Evolutionary conservation across 2,888 invertebrate species (phyloP), one percentile per base, ranked within the genome.

Genomic region (Chrysomela aeneicollis): DNA sequence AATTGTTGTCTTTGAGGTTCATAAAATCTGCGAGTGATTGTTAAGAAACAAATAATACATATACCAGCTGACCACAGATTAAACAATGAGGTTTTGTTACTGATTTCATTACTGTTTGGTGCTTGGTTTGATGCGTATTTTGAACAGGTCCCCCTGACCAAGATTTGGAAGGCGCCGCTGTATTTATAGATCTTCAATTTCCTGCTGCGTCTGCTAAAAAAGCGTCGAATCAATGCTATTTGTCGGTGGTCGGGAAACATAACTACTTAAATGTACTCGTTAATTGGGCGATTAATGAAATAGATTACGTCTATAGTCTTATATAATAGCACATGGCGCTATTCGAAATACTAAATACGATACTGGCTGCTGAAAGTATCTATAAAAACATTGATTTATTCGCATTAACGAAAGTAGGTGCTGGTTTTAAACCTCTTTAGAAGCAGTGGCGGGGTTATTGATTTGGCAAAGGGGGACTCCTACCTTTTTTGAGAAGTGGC

Each of bases 191-290:
- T 6, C 26, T 26, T 26, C 26, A 26, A 6, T 26, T 26, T 6
- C 26, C 26, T 26, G 6, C 26, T 3, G 12, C 9, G 10, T 9
- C 35, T 6, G 35, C 10, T 35, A 35, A 35, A 35, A 35, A 35
- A 35, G 10, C 12, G 12, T 35, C 10, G 12, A 6, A 35, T 35
- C 6, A 35, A 35, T 35, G 35, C 35, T 52, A 50, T 67, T 67
- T 67, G 64, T 67, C 61, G 53, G 55, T 58, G 67, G 67, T 67
- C 64, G 64, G 59, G 62, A 30, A 57, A 59, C 51, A 47, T 59
- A 60, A 60, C 65, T 47, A 26, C 26, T 26, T 26, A 63, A 75
- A 68, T 64, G 78, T 62, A 67, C 64, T 54, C 64, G 42, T 59
- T 62, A 51, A 55, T 55, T 55, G 19, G 53, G 6, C 35, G 21